A percentile compares a stretch with the other conserved stretches of the same genome.
Evolutionary conservation across 2,888 invertebrate genomes (phyloP).

Genomic region (Diaphora mendica): DNA sequence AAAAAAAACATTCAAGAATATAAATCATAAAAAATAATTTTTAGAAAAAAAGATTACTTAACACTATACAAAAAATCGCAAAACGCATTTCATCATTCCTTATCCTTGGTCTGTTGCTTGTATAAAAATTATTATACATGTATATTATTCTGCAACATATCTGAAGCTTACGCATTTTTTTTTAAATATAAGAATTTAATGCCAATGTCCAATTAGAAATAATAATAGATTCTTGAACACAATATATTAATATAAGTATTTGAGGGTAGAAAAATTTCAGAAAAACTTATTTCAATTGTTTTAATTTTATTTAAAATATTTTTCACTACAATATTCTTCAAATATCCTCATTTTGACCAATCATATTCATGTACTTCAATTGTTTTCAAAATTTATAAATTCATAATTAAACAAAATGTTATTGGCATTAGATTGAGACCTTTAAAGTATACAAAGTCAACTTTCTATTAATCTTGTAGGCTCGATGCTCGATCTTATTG

Average conservation of each 20-base stretch:
- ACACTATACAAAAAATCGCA: constrained; percentile 70
- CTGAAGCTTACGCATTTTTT: constrained; percentile 35
- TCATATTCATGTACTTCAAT: background rate
- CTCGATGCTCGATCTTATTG: constrained; percentile 90
- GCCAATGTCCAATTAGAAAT: constrained; percentile 1
- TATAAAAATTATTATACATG: constrained; percentile 28
- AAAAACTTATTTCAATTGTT: background rate
- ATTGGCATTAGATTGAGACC: constrained; percentile 9
- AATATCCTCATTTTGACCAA: no score
- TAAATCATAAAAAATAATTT: background rate
- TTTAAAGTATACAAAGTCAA: background rate
- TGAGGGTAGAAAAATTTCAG: background rate
- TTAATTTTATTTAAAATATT: background rate
- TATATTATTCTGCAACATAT: constrained; percentile 19
- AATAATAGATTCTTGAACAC: no score
- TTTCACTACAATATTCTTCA: background rate
- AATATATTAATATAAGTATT: background rate
- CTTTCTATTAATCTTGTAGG: constrained; percentile 58
- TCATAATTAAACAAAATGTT: background rate
- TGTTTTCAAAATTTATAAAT: background rate
- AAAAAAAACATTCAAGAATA: background rate
- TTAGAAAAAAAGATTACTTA: background rate
- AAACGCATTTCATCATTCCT: constrained; percentile 71
- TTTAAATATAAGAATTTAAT: constrained; percentile 3
- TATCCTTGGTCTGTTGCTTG: constrained; percentile 85